These are phyloP conservation scores for Formica aserva DNA, from an alignment of 2,888 invertebrate species.

Conservation along the genomic window DNA sequence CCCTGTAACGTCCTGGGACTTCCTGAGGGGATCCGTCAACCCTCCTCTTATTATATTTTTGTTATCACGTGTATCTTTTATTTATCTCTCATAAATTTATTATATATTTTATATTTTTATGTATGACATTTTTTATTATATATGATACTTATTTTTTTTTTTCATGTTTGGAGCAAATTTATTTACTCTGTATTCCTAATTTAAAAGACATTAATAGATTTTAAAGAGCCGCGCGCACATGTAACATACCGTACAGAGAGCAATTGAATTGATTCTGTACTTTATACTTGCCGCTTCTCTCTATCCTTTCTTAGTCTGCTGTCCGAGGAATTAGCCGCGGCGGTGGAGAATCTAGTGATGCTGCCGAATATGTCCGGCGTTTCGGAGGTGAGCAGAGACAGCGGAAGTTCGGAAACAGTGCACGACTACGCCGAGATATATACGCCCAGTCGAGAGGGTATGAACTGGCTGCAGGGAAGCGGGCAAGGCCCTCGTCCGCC, in stretches of 20 bases:
- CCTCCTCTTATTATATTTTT: constrained; percentile 33
- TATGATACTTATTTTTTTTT: neutral
- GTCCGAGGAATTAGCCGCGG: constrained; percentile 87
- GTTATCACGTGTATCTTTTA: constrained; percentile 3
- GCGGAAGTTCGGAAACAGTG: constrained; percentile 87
- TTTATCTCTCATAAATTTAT: constrained; percentile 9
- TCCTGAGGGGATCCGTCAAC: constrained; percentile 82
- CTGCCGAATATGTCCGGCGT: constrained; percentile 83
- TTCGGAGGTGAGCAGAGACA: constrained; percentile 81
- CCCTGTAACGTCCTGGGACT: constrained; percentile 85
- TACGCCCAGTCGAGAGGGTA: constrained; percentile 94
- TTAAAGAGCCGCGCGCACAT: constrained; percentile 13
- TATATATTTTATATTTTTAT: constrained; percentile 8
- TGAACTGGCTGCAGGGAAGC: constrained; percentile 86
- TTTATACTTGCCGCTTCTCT: constrained; percentile 68
- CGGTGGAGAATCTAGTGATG: constrained; percentile 88
- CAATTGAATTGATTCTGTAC: constrained; percentile 53
- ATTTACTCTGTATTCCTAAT: neutral
- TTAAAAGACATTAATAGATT: neutral
- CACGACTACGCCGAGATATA: constrained; percentile 98
- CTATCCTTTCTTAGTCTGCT: constrained; percentile 78
- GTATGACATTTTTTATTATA: neutral
- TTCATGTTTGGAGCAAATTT: neutral
- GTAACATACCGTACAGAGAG: neutral
- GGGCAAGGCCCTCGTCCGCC: constrained; percentile 89